Evolutionary conservation across 2,888 invertebrate species (phyloP).

Genomic region (Drosophila parthenogenetica): DNA sequence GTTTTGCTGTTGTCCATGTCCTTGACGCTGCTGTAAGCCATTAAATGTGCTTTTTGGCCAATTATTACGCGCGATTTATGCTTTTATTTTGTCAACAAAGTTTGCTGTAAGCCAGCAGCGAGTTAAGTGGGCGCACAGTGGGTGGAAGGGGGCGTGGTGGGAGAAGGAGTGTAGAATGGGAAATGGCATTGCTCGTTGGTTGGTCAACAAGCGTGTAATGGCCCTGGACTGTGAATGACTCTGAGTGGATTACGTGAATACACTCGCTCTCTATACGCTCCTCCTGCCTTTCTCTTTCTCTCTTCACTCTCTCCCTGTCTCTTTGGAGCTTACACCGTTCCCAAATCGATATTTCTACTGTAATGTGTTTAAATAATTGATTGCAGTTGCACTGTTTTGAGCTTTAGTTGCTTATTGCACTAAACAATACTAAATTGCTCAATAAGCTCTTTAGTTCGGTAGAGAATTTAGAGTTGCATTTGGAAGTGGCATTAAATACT

Average conservation of each 20-base stretch:
- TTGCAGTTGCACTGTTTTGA: conserved; percentile 18
- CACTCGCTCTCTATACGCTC: too few species aligned
- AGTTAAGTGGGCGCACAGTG: background rate
- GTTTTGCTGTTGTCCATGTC: conserved; percentile 42
- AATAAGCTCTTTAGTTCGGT: conserved; percentile 22
- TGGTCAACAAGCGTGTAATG: conserved; percentile 67
- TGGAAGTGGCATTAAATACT: conserved; percentile 14
- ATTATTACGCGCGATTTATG: conserved; percentile 80
- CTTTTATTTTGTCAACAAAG: conserved; percentile 79
- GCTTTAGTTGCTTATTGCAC: conserved; percentile 33
- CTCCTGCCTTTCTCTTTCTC: background rate
- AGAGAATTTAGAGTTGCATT: conserved; percentile 6
- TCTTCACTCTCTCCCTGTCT: background rate
- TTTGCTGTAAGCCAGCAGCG: conserved; percentile 30
- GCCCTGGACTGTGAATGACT: conserved; percentile 27
- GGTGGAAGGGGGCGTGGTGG: background rate
- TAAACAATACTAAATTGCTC: conserved; percentile 37
- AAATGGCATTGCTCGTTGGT: conserved; percentile 32
- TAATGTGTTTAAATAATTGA: conserved; percentile 27
- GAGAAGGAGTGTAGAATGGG: background rate
- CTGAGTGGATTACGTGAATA: conserved; percentile 49
- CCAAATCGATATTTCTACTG: conserved; percentile 31
- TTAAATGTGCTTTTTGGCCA: conserved; percentile 78
- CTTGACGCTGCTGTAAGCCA: conserved; percentile 65
- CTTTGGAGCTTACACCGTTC: conserved; percentile 10